Base-by-base conservation (phyloP, 2,888 invertebrate genomes). In the Meandrusa payeni region DNA sequence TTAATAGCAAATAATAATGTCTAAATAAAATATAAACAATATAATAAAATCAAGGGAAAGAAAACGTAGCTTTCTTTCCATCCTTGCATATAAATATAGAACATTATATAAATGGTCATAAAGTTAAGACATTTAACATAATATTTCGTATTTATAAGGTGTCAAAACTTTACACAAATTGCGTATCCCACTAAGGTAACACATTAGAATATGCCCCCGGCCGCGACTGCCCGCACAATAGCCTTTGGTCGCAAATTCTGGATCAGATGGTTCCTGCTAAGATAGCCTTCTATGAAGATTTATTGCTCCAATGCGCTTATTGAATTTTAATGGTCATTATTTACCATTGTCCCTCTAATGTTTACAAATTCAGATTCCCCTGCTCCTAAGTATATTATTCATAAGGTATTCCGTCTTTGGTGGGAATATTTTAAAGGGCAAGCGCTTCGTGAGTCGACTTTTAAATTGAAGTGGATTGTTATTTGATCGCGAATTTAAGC, bases 221-320 rank as follows among this genome's bases (percentile, higher is more conserved):
- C 59, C 63, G 41, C 50, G 36, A 38, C 52, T 49, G 52, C 36
- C 41, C 51, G 54, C 52, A 76, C 76, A 76, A 78, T 75, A 63
- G 73, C 56, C 68, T 50, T 55, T 55, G 65, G 64, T 49, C 57
- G 59, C 61, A 59, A 63, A 61, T 59, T 67, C 76, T 69, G 77
- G 69, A 83, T 83, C 77, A 71, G 85, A 85, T 83, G 64, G 72
- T 74, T 75, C 76, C 76, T 69, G 53, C 57, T 66, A 59, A 71
- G 86, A 87, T 87, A 87, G 86, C 86, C 86, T 85, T 85, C 71
- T 81, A 69, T 67, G 75, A 78, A 73, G 82, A 86, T 85, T 85
- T 87, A 86, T 85, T 81, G 71, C 76, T 61, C 56, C 55, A 62
- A 57, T 56, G 55, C 62, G 61, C 72, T 72, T 78, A 82, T 81